These are phyloP conservation scores for Leptopilina clavipes DNA, from an alignment of 1,140 invertebrate genomes.

Conservation along the genomic window DNA sequence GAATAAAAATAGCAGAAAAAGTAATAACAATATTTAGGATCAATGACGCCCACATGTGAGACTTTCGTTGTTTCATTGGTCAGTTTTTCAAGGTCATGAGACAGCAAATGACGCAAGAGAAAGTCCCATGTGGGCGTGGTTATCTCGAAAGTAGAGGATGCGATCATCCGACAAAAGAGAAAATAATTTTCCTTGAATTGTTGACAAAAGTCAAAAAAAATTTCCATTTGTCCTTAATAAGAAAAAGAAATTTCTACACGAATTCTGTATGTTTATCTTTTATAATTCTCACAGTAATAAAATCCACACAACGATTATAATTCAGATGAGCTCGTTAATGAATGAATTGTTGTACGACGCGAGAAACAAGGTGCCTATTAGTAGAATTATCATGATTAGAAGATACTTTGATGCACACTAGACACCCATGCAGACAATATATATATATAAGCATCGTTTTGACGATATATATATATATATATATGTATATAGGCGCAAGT, in stretches of 20 bases:
- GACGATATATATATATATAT: background rate
- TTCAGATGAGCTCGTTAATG: slow-evolving; percentile 29
- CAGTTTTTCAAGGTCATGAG: no score
- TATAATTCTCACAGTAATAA: slow-evolving; percentile 4
- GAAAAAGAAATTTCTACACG: slow-evolving; percentile 8
- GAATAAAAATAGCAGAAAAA: no score
- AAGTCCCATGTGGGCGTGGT: no score
- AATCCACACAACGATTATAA: slow-evolving; percentile 22
- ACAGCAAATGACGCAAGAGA: no score
- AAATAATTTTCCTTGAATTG: no score
- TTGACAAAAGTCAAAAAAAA: background rate
- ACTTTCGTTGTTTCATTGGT: no score
- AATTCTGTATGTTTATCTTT: background rate
- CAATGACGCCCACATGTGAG: no score
- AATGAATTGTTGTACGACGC: slow-evolving; percentile 28
- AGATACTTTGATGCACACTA: slow-evolving; percentile 14
- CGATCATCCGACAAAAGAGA: no score
- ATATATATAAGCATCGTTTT: background rate
- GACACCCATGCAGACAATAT: slow-evolving; percentile 27
- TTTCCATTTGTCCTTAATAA: background rate
- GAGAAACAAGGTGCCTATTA: slow-evolving; percentile 32
- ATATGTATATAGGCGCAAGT: background rate
- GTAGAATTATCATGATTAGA: slow-evolving; percentile 21
- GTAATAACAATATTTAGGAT: no score
- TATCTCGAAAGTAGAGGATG: no score